Evolutionary conservation across 2,113 vertebrate genomes (phyloP).

Genomic region (Siphamia tubifer): DNA sequence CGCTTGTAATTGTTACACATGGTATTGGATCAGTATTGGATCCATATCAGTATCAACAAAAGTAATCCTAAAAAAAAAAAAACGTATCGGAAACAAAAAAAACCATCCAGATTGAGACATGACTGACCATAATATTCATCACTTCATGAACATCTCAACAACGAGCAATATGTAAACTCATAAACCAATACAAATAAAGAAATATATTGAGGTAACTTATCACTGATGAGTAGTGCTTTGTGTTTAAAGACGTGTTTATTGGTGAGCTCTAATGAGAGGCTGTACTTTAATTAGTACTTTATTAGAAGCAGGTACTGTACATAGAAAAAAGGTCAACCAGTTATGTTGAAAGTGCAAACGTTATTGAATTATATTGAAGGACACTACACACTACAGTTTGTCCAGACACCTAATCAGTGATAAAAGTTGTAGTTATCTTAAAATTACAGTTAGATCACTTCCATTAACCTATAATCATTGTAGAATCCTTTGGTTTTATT

Average conservation of each 20-base stretch:
- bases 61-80: too few relatives aligned
- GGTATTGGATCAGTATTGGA: too few relatives aligned
- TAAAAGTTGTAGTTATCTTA: neutral
- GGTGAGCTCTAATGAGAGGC: neutral
- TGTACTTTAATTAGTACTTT: slow-evolving; percentile 16
- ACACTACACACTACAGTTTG: neutral
- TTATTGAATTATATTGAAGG: neutral
- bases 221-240: neutral
- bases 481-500: too few relatives aligned
- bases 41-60: too few relatives aligned
- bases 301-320: slow-evolving; percentile 7
- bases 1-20: too few relatives aligned
- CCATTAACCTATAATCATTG: neutral
- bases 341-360: neutral
- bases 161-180: neutral
- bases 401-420: slow-evolving; percentile 1
- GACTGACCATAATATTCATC: neutral
- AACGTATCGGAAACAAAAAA: too few relatives aligned
- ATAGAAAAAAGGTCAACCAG: slow-evolving; percentile 31
- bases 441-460: slow-evolving; percentile 6
- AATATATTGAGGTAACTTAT: too few relatives aligned
- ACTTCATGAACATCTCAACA: neutral
- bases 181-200: neutral
- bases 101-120: too few relatives aligned
- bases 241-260: neutral